These are phyloP conservation scores for Clistopyga incitator DNA, from an alignment of 2,888 invertebrate species.

Conservation along the genomic window DNA sequence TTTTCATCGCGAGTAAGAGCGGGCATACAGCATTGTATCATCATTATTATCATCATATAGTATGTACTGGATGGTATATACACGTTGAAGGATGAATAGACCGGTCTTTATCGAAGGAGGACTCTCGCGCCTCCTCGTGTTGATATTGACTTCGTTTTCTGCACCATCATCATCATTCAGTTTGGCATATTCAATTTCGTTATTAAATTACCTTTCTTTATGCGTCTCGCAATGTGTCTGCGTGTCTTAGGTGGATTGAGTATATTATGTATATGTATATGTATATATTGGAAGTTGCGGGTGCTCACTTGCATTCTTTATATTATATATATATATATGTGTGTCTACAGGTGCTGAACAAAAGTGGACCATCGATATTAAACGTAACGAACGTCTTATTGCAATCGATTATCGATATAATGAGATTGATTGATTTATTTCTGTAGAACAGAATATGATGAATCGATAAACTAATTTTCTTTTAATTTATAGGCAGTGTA, in stretches of 20 bases:
- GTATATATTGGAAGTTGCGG: not conserved
- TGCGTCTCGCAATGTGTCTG: conserved; percentile 69
- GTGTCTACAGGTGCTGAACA: conserved; percentile 10
- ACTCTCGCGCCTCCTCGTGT: conserved; percentile 54
- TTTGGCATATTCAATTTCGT: conserved; percentile 70
- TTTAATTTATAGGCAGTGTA: not conserved
- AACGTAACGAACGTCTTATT: not conserved
- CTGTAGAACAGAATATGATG: not conserved
- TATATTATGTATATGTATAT: not conserved
- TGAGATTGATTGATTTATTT: conserved; percentile 13
- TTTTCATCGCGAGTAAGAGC: conserved; percentile 45
- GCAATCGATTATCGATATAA: not conserved
- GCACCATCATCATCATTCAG: conserved; percentile 70
- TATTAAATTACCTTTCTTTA: conserved; percentile 70
- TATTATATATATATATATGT: not conserved
- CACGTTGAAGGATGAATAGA: conserved; percentile 65
- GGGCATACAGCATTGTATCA: conserved; percentile 48
- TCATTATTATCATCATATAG: conserved; percentile 48
- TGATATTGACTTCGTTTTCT: conserved; percentile 63
- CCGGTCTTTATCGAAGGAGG: conserved; percentile 61
- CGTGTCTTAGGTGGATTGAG: not conserved
- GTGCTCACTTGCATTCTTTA: not conserved
- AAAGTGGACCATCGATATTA: conserved; percentile 7
- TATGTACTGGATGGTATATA: conserved; percentile 37
- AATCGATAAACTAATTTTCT: not conserved